Evolutionary conservation across 2,888 invertebrate species (phyloP).

Genomic region (Eristalis intricaria): DNA sequence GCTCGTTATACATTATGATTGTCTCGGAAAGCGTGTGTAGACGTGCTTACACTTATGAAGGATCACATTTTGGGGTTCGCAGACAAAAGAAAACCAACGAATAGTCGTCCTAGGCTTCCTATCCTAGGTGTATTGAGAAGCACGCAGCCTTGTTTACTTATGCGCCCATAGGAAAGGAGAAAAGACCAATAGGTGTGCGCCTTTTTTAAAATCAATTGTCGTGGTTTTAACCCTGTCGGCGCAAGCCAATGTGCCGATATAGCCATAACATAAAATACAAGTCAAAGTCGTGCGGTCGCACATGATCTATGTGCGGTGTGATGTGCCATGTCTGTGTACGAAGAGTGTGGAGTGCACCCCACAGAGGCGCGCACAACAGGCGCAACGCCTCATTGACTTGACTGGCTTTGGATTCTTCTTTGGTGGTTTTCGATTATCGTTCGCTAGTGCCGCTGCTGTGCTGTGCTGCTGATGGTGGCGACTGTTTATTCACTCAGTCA

Average conservation of each 20-base stretch:
- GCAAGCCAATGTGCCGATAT: constrained; percentile 27
- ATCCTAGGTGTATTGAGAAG: too few relatives aligned
- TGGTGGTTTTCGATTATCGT: constrained; percentile 43
- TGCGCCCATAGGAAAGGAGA: not conserved
- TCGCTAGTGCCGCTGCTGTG: constrained; percentile 4
- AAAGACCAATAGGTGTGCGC: not conserved
- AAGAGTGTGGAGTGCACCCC: constrained; percentile 28
- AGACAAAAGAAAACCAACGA: not conserved
- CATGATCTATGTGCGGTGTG: constrained; percentile 40
- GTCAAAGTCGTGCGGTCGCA: constrained; percentile 43
- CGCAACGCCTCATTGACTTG: constrained; percentile 32
- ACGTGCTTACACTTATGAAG: not conserved
- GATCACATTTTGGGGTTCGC: not conserved
- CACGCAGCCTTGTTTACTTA: constrained; percentile 13
- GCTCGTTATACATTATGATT: not conserved
- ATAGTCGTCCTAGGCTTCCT: not conserved
- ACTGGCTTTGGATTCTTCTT: constrained; percentile 57
- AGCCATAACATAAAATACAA: constrained; percentile 27
- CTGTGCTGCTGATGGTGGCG: constrained; percentile 50
- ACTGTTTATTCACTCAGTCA: constrained; percentile 65
- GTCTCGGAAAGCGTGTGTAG: not conserved
- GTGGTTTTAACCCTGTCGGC: constrained; percentile 10
- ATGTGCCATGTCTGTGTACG: constrained; percentile 23
- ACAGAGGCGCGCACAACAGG: constrained; percentile 31
- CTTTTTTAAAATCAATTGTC: not conserved